These are phyloP conservation scores for Oreochromis niloticus DNA, from an alignment of 2,113 vertebrate genomes.

Conservation along the genomic window DNA sequence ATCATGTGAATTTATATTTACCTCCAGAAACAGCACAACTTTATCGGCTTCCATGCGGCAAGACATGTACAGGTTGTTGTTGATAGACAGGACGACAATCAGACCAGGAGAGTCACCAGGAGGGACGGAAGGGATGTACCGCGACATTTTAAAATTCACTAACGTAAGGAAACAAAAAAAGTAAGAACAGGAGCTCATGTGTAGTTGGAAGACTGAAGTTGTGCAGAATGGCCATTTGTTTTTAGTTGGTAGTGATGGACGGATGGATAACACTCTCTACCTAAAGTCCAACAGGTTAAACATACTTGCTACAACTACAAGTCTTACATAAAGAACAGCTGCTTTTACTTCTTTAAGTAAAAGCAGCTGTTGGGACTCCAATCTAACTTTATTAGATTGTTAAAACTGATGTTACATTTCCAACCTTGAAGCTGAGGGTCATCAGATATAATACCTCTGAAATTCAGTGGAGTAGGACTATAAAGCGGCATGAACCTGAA, in stretches of 20 bases:
- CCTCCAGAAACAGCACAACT: conserved; percentile 48
- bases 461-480: background rate
- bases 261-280: background rate
- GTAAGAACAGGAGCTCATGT: background rate
- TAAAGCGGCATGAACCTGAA: background rate
- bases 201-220: background rate
- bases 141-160: conserved; percentile 48
- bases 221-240: background rate
- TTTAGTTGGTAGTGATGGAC: background rate
- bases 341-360: background rate
- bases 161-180: background rate
- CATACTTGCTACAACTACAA: background rate
- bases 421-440: background rate
- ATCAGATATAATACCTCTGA: background rate
- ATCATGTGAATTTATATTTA: background rate
- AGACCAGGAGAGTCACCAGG: background rate
- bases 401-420: background rate
- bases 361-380: background rate
- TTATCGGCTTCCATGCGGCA: background rate
- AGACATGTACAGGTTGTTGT: conserved; percentile 27
- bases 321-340: background rate
- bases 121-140: background rate
- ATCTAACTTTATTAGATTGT: background rate
- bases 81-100: conserved; percentile 41
- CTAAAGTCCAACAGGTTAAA: background rate